Evolutionary conservation across 2,888 invertebrate species (phyloP), one percentile per base, ranked within the genome.

Genomic region (Catonia carolina): DNA sequence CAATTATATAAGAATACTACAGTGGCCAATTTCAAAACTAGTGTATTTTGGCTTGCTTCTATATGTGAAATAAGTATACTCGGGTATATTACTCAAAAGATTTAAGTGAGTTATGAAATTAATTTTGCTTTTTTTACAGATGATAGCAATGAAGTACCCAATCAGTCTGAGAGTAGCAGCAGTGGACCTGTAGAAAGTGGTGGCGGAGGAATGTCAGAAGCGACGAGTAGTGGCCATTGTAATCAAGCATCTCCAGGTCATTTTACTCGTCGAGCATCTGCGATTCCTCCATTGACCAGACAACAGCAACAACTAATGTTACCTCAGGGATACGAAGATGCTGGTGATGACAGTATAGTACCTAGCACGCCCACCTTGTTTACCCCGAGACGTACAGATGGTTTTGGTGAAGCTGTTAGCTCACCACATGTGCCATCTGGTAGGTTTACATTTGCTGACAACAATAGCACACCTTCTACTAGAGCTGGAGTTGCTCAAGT

Each of bases 401-500:
- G 90, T 53, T 91, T 91, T 74, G 89, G 91, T 36, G 91, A 93
- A 71, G 92, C 92, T 42, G 89, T 94, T 35, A 92, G 92, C 70
- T 94, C 94, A 0, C 94, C 94, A 4, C 84, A 86, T 74, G 83
- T 86, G 23, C 60, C 64, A 6, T 58, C 63, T 31, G 79, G 80
- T 1, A 76, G 84, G 63, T 86, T 85, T 67, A 81, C 79, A 15
- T 84, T 84, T 67, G 78, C 79, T 56, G 84, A 84, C 6, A 67
- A 70, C 7, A 62, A 67, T 5, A 22, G 22, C 6, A 67, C 68
- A 35, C 48, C 63, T 60, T 15, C 54, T 62, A 51, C 67, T 62
- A 59, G 68, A 65, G 18, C 69, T 62, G 67, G 73, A 59, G 70
- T 74, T 58, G 72, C 76, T 2, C 76, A 78, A 61, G 74, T 78